phyloP scores from a whole-genome alignment of 2,113 vertebrate species.

The Ailuropoda melanoleuca region DNA sequence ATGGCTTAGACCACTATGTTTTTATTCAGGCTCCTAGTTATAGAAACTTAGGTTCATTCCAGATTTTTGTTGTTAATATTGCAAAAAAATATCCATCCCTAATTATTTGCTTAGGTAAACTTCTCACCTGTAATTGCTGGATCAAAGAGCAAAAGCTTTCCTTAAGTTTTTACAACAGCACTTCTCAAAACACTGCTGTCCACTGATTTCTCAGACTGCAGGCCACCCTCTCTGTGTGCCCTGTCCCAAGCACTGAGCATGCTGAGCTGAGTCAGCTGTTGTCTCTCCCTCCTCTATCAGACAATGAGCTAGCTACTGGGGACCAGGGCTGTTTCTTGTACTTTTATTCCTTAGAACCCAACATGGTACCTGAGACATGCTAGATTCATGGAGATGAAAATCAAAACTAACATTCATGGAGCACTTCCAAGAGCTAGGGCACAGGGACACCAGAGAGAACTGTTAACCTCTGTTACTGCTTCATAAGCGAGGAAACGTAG shows the following conservation, averaged over 20 bases:
- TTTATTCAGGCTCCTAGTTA: slow-evolving; percentile 18
- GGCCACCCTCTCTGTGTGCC: neutral
- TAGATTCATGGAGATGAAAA: neutral
- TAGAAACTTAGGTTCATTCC: neutral
- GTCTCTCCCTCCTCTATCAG: neutral
- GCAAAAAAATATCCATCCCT: neutral
- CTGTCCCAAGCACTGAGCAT: neutral
- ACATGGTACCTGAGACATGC: neutral
- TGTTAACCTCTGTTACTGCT: neutral
- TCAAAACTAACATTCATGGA: neutral
- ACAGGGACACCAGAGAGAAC: neutral
- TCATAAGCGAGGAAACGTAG: neutral
- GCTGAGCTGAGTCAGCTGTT: neutral
- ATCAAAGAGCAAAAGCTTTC: neutral
- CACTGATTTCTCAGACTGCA: neutral
- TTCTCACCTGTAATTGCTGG: neutral
- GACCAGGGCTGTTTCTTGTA: neutral
- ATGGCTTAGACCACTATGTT: neutral
- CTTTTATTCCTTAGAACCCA: slow-evolving; percentile 22
- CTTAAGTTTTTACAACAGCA: neutral
- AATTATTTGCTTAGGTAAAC: neutral
- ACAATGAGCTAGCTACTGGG: neutral
- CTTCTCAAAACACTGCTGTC: neutral
- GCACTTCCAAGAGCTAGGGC: neutral
- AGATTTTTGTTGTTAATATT: neutral